Evolutionary conservation across 2,113 vertebrate genomes (phyloP).

Genomic region (Zeus faber): DNA sequence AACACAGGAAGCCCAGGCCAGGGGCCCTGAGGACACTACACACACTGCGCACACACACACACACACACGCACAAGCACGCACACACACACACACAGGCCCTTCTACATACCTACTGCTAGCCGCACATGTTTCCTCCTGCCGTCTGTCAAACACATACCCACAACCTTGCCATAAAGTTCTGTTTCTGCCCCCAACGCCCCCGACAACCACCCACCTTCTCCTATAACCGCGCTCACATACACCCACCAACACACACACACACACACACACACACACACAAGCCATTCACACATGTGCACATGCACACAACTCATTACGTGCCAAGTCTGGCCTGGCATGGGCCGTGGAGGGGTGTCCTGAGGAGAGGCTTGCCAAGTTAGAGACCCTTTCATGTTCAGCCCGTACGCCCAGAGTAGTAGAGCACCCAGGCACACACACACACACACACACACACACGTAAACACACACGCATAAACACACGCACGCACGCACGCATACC

Average conservation of each 20-base stretch:
- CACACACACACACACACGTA: slow-evolving; percentile 3
- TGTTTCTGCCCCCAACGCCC: slow-evolving; percentile 25
- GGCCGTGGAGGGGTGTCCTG: slow-evolving; percentile 86
- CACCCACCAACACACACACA: slow-evolving; percentile 34
- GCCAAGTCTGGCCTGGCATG: slow-evolving; percentile 84
- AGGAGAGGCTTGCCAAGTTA: slow-evolving; percentile 82
- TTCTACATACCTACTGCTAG: slow-evolving; percentile 13
- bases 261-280: slow-evolving; percentile 2
- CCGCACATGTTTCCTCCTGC: slow-evolving; percentile 37
- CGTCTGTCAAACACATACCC: slow-evolving; percentile 44
- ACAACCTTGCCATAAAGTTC: no score
- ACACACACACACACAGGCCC: neutral
- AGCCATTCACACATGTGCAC: neutral
- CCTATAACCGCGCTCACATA: slow-evolving; percentile 33
- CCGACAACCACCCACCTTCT: slow-evolving; percentile 34
- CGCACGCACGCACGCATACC: neutral
- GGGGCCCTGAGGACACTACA: slow-evolving; percentile 56
- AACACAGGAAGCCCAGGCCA: slow-evolving; percentile 62
- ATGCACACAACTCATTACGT: slow-evolving; percentile 59
- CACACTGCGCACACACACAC: neutral
- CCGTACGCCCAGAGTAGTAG: slow-evolving; percentile 63
- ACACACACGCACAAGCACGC: neutral
- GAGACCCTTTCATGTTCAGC: slow-evolving; percentile 77
- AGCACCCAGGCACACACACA: slow-evolving; percentile 24
- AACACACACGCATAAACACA: neutral